These are phyloP conservation scores for Callocephalon fimbriatum DNA, from an alignment of 2,113 vertebrate species.

Conservation along the genomic window DNA sequence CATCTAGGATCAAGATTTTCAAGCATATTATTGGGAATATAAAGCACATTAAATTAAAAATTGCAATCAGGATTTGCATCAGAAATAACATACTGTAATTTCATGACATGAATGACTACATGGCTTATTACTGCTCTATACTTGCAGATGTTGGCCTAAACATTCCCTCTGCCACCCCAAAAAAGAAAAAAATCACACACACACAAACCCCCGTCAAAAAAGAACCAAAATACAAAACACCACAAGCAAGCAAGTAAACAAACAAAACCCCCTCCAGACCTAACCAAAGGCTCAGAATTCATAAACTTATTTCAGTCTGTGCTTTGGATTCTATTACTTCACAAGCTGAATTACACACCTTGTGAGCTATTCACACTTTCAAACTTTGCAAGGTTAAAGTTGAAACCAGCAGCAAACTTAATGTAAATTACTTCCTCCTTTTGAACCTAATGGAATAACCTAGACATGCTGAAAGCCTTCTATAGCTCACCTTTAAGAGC, in stretches of 20 bases:
- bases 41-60: not conserved
- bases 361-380: not conserved
- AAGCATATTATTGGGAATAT: not conserved
- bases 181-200: not conserved
- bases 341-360: not conserved
- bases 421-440: not conserved
- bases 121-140: accelerated
- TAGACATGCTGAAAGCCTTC: not conserved
- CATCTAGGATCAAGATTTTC: not conserved
- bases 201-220: accelerated
- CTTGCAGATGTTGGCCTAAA: not conserved
- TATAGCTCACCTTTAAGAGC: not conserved
- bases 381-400: not conserved
- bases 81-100: not conserved
- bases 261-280: not conserved
- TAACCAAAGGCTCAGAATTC: not conserved
- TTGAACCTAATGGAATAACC: not conserved
- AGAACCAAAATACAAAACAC: too few relatives aligned
- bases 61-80: not conserved
- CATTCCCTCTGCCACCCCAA: not conserved
- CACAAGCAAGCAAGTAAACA: not conserved
- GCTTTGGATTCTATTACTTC: not conserved
- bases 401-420: not conserved
- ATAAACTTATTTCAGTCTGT: not conserved
- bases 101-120: not conserved